phyloP scores from a whole-genome alignment of 2,797 vertebrate species.

The Rhinogobio ventralis region DNA sequence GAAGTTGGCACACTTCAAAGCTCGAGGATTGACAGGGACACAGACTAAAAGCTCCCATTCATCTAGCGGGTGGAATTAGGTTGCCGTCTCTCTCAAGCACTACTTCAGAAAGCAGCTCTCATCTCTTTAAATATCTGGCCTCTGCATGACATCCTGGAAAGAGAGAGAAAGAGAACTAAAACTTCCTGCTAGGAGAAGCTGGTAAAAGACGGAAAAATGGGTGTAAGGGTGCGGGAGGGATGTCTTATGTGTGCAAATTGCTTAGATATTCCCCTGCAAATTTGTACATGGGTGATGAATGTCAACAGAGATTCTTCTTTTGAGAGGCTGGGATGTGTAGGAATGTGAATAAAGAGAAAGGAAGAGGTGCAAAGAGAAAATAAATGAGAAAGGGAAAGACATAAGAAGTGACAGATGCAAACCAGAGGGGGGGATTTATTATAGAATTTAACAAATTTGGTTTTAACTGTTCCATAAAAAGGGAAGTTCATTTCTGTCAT shows the following conservation, averaged over 20 bases:
- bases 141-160: conserved; percentile 75
- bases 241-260: conserved; percentile 58
- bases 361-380: conserved; percentile 26
- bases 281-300: conserved; percentile 66
- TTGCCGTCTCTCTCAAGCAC: conserved; percentile 77
- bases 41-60: conserved; percentile 78
- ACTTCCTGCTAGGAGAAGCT: conserved; percentile 45
- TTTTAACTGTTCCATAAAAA: neutral
- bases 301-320: conserved; percentile 42
- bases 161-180: conserved; percentile 56
- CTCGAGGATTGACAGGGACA: conserved; percentile 74
- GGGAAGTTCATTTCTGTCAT: neutral
- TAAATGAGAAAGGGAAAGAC: conserved; percentile 35
- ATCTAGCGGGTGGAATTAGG: conserved; percentile 80
- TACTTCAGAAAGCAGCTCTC: conserved; percentile 77
- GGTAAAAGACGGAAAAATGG: conserved; percentile 39
- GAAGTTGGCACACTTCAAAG: conserved; percentile 82
- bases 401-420: conserved; percentile 26
- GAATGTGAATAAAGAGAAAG: conserved; percentile 30
- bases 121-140: conserved; percentile 83
- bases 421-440: neutral
- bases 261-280: conserved; percentile 63
- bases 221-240: conserved; percentile 47
- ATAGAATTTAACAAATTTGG: neutral
- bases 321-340: conserved; percentile 46